Conservation (phyloP, 2,113 vertebrate species). For the Periophthalmodon schlosseri region DNA sequence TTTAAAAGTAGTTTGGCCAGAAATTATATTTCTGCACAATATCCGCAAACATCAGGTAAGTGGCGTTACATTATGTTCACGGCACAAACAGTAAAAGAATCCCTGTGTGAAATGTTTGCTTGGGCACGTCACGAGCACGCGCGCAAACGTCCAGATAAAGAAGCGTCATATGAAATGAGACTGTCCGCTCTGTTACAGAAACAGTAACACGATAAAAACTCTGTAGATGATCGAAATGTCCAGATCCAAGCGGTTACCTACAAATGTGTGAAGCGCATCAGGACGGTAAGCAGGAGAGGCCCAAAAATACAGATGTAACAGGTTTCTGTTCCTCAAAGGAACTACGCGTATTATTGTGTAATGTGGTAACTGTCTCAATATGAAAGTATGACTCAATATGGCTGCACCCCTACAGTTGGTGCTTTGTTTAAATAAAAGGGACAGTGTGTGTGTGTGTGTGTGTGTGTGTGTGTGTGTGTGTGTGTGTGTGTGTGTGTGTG, state of each 20-base stretch:
- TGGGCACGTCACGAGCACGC: neutral
- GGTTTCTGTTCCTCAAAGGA: neutral
- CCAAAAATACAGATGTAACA: neutral
- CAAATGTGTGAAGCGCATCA: neutral
- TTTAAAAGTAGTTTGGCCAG: slow-evolving; percentile 7
- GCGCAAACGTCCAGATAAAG: neutral
- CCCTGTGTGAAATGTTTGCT: too few relatives aligned
- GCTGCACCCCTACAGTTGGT: too few relatives aligned
- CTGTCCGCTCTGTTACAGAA: neutral
- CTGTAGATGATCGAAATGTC: neutral
- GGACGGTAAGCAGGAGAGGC: neutral
- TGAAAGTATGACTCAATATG: neutral
- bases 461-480: too few relatives aligned
- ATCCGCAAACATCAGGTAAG: neutral
- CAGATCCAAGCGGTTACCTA: neutral
- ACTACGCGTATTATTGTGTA: neutral
- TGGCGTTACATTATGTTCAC: neutral
- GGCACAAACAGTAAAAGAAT: too few relatives aligned
- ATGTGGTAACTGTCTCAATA: neutral
- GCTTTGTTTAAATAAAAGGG: too few relatives aligned
- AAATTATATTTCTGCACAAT: neutral
- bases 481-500: too few relatives aligned
- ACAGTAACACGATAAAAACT: neutral
- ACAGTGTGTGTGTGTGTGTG: too few relatives aligned
- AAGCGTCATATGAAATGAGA: neutral